phyloP scores from a whole-genome alignment of 2,113 vertebrate genomes.

The Orientallactaga bullata region DNA sequence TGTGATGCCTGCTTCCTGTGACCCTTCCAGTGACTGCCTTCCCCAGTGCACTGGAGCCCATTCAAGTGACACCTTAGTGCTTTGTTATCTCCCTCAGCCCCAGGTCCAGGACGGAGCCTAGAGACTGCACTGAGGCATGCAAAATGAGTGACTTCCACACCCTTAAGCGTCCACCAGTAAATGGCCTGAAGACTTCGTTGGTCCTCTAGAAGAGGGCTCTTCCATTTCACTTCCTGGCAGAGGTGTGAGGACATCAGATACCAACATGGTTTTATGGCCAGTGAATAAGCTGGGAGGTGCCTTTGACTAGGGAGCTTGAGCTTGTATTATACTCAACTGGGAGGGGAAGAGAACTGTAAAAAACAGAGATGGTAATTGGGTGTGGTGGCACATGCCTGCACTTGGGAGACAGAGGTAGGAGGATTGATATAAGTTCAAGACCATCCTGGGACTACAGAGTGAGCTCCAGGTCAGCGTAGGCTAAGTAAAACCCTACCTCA shows the following conservation, averaged over 20 bases:
- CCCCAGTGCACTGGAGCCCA: background rate
- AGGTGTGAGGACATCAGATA: slow-evolving; percentile 36
- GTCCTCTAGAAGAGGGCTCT: background rate
- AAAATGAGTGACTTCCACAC: background rate
- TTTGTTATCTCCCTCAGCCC: background rate
- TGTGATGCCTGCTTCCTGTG: background rate
- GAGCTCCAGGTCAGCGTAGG: no score
- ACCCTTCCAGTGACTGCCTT: background rate
- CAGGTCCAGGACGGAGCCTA: background rate
- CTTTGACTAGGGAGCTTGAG: background rate
- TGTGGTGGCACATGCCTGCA: background rate
- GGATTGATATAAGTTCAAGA: no score
- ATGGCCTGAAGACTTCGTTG: background rate
- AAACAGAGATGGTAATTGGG: background rate
- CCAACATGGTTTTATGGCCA: background rate
- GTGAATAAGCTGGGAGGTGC: background rate
- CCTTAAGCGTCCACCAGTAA: background rate
- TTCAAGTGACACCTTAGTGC: background rate
- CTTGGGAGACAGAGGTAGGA: background rate
- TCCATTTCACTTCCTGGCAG: slow-evolving; percentile 53
- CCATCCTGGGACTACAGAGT: background rate
- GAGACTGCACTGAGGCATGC: background rate
- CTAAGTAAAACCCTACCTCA: no score
- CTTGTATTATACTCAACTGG: accelerated
- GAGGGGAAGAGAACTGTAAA: background rate